Evolutionary conservation across 2,888 invertebrate species (phyloP).

Genomic region (Cistogaster globosa): DNA sequence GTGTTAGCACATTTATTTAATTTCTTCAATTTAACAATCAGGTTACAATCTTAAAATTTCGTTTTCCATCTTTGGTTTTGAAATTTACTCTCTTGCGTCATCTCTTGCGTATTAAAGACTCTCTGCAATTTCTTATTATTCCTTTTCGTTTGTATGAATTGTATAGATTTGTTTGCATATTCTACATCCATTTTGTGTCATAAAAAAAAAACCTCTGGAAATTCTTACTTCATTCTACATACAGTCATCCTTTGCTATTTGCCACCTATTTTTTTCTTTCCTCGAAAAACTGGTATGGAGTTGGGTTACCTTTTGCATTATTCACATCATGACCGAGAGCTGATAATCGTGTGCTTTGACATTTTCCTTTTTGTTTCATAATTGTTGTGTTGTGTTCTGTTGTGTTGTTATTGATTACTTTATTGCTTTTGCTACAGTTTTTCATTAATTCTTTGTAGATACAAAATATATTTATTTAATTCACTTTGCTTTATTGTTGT

Average conservation of each 20-base stretch:
- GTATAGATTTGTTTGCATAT: neutral
- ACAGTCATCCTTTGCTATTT: neutral
- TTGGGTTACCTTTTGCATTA: constrained; percentile 58
- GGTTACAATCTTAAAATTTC: no score
- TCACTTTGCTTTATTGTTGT: constrained; percentile 34
- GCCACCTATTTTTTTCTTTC: neutral
- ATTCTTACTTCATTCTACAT: neutral
- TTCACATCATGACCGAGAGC: constrained; percentile 71
- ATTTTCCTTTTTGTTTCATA: constrained; percentile 73
- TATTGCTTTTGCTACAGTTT: constrained; percentile 41
- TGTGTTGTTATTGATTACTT: constrained; percentile 70
- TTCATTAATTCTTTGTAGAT: constrained; percentile 39
- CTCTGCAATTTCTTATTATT: constrained; percentile 43
- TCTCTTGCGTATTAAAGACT: constrained; percentile 32
- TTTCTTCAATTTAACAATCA: no score
- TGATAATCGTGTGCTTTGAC: constrained; percentile 73
- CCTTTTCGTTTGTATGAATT: constrained; percentile 1
- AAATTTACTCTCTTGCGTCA: constrained; percentile 32
- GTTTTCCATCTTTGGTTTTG: constrained; percentile 30
- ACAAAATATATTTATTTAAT: constrained; percentile 48
- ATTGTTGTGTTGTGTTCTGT: constrained; percentile 70
- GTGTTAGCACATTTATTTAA: no score
- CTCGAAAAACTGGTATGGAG: constrained; percentile 9
- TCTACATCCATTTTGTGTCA: constrained; percentile 17
- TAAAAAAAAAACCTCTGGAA: constrained; percentile 12